Conservation (phyloP, 1,140 invertebrate species). For the Capitella teleta region DNA sequence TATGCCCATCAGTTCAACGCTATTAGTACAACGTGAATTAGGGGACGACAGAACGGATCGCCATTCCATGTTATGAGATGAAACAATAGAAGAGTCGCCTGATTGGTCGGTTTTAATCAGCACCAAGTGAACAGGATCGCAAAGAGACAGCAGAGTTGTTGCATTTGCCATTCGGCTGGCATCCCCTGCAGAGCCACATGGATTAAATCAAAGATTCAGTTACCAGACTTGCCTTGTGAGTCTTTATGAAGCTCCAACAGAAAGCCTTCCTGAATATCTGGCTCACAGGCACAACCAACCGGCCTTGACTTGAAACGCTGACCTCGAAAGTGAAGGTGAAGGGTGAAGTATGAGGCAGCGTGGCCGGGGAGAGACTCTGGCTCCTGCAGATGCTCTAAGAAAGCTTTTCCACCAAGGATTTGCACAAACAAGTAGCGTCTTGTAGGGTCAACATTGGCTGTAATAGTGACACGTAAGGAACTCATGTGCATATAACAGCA, state of each 20-base stretch:
- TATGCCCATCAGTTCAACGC: constrained; percentile 36
- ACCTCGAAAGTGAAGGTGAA: constrained; percentile 36
- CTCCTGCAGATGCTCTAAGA: constrained; percentile 33
- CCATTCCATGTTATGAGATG: constrained; percentile 40
- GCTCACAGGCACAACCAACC: constrained; percentile 38
- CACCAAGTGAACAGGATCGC: constrained; percentile 36
- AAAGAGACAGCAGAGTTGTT: constrained; percentile 30
- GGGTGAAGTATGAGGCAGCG: constrained; percentile 27
- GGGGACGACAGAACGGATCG: constrained; percentile 26
- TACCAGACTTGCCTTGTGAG: constrained; percentile 17
- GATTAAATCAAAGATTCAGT: neutral
- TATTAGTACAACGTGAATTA: constrained; percentile 20
- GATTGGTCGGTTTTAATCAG: constrained; percentile 31
- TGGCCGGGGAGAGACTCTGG: constrained; percentile 26
- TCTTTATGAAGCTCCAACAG: constrained; percentile 40
- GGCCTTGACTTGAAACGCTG: constrained; percentile 38
- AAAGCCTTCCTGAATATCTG: constrained; percentile 37
- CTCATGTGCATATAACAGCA: neutral
- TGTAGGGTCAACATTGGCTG: constrained; percentile 36
- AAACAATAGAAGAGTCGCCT: constrained; percentile 36
- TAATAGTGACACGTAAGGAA: constrained; percentile 7
- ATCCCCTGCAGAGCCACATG: constrained; percentile 19
- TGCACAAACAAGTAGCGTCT: constrained; percentile 32
- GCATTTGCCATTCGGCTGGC: constrained; percentile 34
- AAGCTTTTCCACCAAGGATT: constrained; percentile 33